Evolutionary conservation across 2,797 vertebrate species (phyloP), one percentile per base, ranked within the genome.

Genomic region (Sphenodon punctatus): DNA sequence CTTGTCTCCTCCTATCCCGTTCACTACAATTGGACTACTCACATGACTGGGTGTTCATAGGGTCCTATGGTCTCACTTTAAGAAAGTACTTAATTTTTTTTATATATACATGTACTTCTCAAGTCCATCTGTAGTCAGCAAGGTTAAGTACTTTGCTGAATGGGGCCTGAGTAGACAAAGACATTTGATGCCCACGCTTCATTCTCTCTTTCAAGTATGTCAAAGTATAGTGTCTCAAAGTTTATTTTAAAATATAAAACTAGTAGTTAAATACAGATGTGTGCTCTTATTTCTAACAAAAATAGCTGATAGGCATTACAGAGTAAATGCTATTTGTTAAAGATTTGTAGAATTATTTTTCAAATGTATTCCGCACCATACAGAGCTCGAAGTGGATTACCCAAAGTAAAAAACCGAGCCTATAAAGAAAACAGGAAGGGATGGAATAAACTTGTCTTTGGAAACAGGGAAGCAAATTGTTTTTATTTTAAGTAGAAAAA

Each of bases 401-500:
- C 82, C 55, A 78, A 45, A 41, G 74, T 39, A 27, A 70, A 42
- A 5, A 25, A 82, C 49, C 79, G 69, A 69, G 65, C 68, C 58
- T n/a, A 51, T 76, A 66, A 66, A 61, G 68, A 51, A 67, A 61
- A 30, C 70, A 66, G 82, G 87, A 93, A 88, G 74, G 51, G 42
- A 89, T 88, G 80, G 93, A 93, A n/a, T 77, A 67, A 49, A 48
- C 4, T 20, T 27, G 17, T 86, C 88, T 67, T 41, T 34, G 67
- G 80, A 86, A 84, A 89, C 71, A 88, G 86, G 88, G 88, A 86
- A 83, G 66, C 49, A 38, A 73, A 41, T 2, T 17, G 17, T 80
- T 61, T 88, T 92, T 90, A 86, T 74, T 89, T 88, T 36, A 73
- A 45, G 71, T 49, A 83, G 84, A 80, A 34, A 58, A 13, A 36